Evolutionary conservation across 2,888 invertebrate species (phyloP), one percentile per base, ranked within the genome.

Genomic region (Drosophila niveifrons): DNA sequence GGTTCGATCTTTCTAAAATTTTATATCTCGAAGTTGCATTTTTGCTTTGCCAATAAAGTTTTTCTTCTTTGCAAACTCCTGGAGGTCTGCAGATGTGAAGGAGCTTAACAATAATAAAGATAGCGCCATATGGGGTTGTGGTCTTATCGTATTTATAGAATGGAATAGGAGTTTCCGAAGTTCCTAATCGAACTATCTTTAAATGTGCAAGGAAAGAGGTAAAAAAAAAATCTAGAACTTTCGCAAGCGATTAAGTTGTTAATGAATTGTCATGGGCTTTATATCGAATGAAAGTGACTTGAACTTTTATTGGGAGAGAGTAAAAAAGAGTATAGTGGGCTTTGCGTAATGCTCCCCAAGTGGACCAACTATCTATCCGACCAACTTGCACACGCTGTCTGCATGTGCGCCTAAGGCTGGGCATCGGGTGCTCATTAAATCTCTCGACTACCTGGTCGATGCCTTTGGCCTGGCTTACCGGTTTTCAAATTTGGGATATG

Each of bases 401-500:
- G 74, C 41, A 47, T 64, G 56, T 68, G 64, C 46, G 73, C 75
- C 75, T 75, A 63, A 74, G 78, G 70, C 70, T 55, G 17, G 39
- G 57, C 39, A 59, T 52, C 43, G 76, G 78, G 76, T 61, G 73
- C 71, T 87, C 69, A 76, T 79, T 88, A 82, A 73, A 75, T 50
- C 50, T 57, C 46, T 46, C 31, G 52, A 59, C 71, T 64, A 66
- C 41, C 29, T 64, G 57, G 52, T 62, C 44, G 70, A 67, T 80
- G 78, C 81, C 78, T 78, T 73, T 74, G 80, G 82, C 52, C 67
- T 67, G 83, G 66, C 66, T 84, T 89, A 90, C 88, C 88, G 88
- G 88, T 88, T 88, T 88, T 87, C 78, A 78, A 87, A 83, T 88
- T 90, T 85, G 75, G 90, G 89, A 85, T 89, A 88, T 86, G 70